phyloP scores from a whole-genome alignment of 2,113 vertebrate genomes.

The Potamarius usumacintae region DNA sequence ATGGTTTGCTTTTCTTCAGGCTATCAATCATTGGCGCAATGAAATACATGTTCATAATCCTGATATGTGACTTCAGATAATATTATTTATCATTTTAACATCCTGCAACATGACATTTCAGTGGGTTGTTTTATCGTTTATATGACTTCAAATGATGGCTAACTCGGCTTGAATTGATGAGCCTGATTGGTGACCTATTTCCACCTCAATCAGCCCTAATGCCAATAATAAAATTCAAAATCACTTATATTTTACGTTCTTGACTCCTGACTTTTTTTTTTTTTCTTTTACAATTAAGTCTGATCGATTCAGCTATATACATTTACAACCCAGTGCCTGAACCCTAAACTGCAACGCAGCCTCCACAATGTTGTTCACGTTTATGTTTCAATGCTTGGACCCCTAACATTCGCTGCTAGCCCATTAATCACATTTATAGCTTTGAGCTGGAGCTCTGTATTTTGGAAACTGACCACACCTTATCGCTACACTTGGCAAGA shows the following conservation, averaged over 20 bases:
- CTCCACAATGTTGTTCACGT: neutral
- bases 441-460: neutral
- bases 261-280: neutral
- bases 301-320: neutral
- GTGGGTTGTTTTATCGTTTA: neutral
- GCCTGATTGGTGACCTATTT: neutral
- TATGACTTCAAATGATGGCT: neutral
- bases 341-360: neutral
- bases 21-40: neutral
- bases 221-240: neutral
- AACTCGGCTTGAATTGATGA: neutral
- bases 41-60: neutral
- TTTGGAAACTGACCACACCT: neutral
- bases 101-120: neutral
- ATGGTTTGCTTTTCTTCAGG: neutral
- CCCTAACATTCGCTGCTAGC: neutral
- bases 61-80: constrained; percentile 5
- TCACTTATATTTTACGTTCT: neutral
- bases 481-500: neutral
- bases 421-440: constrained; percentile 1
- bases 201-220: neutral
- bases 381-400: neutral
- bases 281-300: neutral
- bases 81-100: neutral
- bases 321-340: neutral